Percentiles rank a stretch among this genome's conserved stretches.
Conservation (phyloP, 2,797 vertebrate species). For the Lemur catta region DNA sequence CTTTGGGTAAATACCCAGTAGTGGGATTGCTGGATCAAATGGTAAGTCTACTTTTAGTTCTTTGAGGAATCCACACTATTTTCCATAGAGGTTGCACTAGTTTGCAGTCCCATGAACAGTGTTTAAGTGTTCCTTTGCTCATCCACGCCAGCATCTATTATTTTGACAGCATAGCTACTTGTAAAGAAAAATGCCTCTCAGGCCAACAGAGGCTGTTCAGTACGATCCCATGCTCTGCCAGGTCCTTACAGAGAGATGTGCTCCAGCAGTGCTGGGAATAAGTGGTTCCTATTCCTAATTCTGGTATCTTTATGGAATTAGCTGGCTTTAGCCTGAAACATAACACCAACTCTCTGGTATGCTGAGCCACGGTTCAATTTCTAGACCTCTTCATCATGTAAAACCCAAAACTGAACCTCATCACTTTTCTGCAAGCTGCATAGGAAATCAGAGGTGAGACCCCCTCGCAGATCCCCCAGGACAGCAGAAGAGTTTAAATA, state of each 20-base stretch:
- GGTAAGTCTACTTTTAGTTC: no score
- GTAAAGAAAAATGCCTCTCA: not conserved
- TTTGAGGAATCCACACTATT: no score
- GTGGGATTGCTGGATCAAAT: no score
- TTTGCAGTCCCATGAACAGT: no score
- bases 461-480: not conserved
- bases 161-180: not conserved
- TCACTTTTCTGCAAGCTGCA: not conserved
- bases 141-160: no score
- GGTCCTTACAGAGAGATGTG: not conserved
- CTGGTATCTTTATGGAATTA: not conserved
- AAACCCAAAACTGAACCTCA: not conserved
- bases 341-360: not conserved
- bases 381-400: not conserved
- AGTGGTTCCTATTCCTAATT: not conserved
- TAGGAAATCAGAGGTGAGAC: not conserved
- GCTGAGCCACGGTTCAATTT: not conserved
- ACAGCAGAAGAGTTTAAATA: not conserved
- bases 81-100: no score
- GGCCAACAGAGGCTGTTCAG: not conserved
- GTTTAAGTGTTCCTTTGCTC: no score
- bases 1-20: no score
- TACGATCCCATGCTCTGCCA: not conserved
- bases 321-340: not conserved
- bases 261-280: not conserved